Evolutionary conservation across 2,888 invertebrate species (phyloP).

Genomic region (Rotaria socialis): DNA sequence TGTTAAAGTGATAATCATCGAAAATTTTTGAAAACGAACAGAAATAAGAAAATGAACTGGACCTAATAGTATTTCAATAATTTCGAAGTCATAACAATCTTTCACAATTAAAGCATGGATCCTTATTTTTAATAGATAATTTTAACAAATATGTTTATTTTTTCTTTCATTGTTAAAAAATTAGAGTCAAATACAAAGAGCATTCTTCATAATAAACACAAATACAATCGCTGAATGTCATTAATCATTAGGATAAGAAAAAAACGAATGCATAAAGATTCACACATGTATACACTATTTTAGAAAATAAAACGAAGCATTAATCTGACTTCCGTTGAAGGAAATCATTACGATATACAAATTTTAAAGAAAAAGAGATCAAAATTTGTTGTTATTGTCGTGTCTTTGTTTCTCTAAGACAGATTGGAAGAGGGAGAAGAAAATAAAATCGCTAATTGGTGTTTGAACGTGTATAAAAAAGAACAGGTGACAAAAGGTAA

Average conservation of each 20-base stretch:
- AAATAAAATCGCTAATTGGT: neutral
- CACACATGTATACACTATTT: neutral
- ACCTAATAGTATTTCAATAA: too few species aligned
- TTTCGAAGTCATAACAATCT: too few species aligned
- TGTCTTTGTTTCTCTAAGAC: neutral
- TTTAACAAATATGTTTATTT: neutral
- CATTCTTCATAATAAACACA: neutral
- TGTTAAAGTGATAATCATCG: too few species aligned
- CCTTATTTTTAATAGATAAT: too few species aligned
- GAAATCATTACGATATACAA: constrained; percentile 50
- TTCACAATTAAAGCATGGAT: too few species aligned
- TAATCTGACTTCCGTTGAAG: too few species aligned
- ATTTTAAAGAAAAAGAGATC: constrained; percentile 21
- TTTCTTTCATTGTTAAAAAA: neutral
- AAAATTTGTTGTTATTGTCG: constrained; percentile 18
- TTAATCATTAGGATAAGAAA: constrained; percentile 33
- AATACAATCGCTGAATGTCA: constrained; percentile 9
- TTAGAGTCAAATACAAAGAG: neutral
- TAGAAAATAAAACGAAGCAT: too few species aligned
- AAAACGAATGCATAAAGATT: neutral
- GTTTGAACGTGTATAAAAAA: too few species aligned
- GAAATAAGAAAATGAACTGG: too few species aligned
- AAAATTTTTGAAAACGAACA: too few species aligned
- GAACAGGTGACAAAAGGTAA: neutral
- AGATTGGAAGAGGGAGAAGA: neutral